A percentile compares a stretch with the other conserved stretches of the same genome.
Conservation (phyloP, 2,113 vertebrate genomes). For the Lipotes vexillifer region DNA sequence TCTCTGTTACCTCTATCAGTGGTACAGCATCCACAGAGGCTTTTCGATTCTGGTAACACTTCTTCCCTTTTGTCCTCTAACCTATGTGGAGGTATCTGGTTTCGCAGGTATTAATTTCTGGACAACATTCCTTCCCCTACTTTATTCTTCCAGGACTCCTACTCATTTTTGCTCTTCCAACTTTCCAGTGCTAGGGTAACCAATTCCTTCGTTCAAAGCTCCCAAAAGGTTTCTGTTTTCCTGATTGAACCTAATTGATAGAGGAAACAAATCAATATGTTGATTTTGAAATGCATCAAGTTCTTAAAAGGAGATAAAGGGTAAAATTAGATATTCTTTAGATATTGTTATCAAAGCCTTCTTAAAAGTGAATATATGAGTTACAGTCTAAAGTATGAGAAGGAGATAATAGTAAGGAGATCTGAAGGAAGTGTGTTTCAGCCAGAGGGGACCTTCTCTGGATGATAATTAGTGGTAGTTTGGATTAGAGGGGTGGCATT, state of each 20-base stretch:
- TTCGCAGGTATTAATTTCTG: background rate
- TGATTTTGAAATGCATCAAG: slow-evolving; percentile 15
- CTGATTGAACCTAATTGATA: background rate
- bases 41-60: background rate
- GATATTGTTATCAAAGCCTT: background rate
- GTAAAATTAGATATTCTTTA: background rate
- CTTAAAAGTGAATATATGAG: background rate
- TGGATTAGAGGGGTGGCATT: background rate
- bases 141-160: background rate
- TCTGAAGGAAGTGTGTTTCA: background rate
- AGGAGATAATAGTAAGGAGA: background rate
- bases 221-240: background rate
- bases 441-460: background rate
- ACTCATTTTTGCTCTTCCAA: background rate
- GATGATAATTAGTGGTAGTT: background rate
- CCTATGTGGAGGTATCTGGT: rapidly evolving
- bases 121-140: background rate
- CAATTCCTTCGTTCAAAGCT: background rate
- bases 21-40: background rate
- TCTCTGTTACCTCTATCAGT: background rate
- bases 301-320: background rate
- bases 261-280: background rate
- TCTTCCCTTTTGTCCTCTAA: background rate
- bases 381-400: background rate
- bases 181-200: background rate